Base-by-base conservation (phyloP, 2,888 invertebrate genomes). In the Pseudoips prasinana region DNA sequence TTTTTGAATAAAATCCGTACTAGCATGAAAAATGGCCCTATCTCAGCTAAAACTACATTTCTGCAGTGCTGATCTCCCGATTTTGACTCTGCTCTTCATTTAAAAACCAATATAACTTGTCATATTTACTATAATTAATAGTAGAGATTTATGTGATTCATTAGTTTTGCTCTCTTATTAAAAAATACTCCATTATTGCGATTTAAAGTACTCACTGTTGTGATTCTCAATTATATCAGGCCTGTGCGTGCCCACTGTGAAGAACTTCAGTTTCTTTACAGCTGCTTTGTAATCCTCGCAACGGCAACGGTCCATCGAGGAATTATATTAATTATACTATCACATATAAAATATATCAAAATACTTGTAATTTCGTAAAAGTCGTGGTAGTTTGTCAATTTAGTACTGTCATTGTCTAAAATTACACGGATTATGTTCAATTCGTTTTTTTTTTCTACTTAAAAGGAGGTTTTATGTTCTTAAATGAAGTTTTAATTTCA, bases 251-350 rank as follows among this genome's bases (percentile, higher is more conserved):
- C 87, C 87, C 0, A 81, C 62, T 0, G 84, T 86, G 34, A 66
- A 86, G 33, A 84, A 72, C 20, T 47, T 68, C 0, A 87, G 32
- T 8, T 78, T 82, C 10, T 73, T 60, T 1, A 84, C 77, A 20
- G 86, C 86, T 9, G 39, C 67, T 1, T 52, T 45, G 32, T 84
- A 82, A 0, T 86, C 84, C 0, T 64, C 55, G 25, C 87, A 87
- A 3, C 83, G 74, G 41, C 87, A 87, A 17, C 85, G 69, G 42
- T 86, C 87, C 87, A 87, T 87, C 33, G 2, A 5, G 2, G n/a
- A 20, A n/a, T n/a, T 20, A 3, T n/a, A 2, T 2, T n/a, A 20
- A n/a, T 5, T n/a, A 20, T 20, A 7, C 7, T 5, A 5, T n/a
- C 3, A 20, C 3, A 20, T 20, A 20, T n/a, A 20, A n/a, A 20